A percentile compares a stretch with the other conserved stretches of the same genome.
phyloP scores from a whole-genome alignment of 2,113 vertebrate species.

The Sebastes schlegelii region DNA sequence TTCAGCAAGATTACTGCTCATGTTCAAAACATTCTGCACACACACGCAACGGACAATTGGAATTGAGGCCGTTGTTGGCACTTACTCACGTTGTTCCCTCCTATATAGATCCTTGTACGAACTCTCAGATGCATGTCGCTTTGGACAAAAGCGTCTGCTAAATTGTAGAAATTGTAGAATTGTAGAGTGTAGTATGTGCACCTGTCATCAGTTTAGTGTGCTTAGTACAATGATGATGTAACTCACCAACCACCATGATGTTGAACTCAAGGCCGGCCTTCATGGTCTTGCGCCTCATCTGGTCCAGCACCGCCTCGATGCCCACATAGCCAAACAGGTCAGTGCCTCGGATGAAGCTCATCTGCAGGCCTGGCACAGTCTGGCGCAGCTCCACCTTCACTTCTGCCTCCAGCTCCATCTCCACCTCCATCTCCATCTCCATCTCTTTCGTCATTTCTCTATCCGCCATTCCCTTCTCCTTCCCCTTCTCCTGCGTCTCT shows the following conservation, averaged over 20 bases:
- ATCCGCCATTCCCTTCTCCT: conserved; percentile 59
- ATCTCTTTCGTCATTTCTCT: conserved; percentile 36
- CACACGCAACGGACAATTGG: too few species aligned
- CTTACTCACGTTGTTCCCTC: too few species aligned
- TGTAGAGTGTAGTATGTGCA: not conserved
- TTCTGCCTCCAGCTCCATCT: conserved; percentile 48
- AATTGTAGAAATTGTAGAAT: too few species aligned
- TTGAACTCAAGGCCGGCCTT: conserved; percentile 97
- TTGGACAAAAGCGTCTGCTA: too few species aligned
- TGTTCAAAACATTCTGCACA: too few species aligned
- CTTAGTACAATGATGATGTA: not conserved
- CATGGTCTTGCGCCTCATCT: conserved; percentile 96
- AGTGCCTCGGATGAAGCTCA: conserved; percentile 72
- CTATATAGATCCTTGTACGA: too few species aligned
- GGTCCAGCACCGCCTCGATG: conserved; percentile 94
- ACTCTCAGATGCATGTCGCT: too few species aligned
- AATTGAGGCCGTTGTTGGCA: too few species aligned
- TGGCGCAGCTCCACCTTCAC: conserved; percentile 48
- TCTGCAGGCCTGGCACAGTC: conserved; percentile 49
- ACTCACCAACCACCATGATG: conserved; percentile 98
- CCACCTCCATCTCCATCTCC: not conserved
- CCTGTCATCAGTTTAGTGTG: too few species aligned
- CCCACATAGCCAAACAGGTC: conserved; percentile 91
- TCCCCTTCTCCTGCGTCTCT: conserved; percentile 61
- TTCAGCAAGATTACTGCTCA: too few species aligned